A percentile compares a stretch with the other conserved stretches of the same genome.
These are phyloP conservation scores for Zalophus californianus DNA, from an alignment of 2,797 vertebrate genomes.

Conservation along the genomic window DNA sequence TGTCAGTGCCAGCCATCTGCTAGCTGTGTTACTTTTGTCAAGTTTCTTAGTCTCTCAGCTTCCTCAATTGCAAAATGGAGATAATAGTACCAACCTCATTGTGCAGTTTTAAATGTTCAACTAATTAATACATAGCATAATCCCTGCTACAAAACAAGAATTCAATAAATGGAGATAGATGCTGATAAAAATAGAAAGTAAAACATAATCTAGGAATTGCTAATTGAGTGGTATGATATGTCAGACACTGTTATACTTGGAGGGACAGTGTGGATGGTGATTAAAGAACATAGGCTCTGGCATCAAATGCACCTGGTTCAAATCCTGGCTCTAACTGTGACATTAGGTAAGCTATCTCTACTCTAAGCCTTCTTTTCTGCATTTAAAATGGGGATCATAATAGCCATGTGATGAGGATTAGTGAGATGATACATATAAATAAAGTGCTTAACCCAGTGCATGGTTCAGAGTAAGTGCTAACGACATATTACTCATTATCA, in stretches of 20 bases:
- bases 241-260: neutral
- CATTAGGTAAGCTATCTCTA: neutral
- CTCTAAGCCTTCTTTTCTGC: neutral
- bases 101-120: neutral
- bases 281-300: neutral
- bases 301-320: neutral
- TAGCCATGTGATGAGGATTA: neutral
- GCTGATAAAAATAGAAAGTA: neutral
- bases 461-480: neutral
- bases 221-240: neutral
- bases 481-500: neutral
- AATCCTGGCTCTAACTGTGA: neutral
- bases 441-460: neutral
- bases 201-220: neutral
- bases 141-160: neutral
- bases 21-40: neutral
- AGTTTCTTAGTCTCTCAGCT: neutral
- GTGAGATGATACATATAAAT: neutral
- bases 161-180: constrained; percentile 3
- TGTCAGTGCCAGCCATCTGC: neutral
- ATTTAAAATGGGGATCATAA: neutral
- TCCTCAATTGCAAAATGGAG: neutral
- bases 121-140: neutral
- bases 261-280: neutral
- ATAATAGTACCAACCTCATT: neutral